phyloP scores from a whole-genome alignment of 2,113 vertebrate species.

The Rhabdomys dilectus region DNA sequence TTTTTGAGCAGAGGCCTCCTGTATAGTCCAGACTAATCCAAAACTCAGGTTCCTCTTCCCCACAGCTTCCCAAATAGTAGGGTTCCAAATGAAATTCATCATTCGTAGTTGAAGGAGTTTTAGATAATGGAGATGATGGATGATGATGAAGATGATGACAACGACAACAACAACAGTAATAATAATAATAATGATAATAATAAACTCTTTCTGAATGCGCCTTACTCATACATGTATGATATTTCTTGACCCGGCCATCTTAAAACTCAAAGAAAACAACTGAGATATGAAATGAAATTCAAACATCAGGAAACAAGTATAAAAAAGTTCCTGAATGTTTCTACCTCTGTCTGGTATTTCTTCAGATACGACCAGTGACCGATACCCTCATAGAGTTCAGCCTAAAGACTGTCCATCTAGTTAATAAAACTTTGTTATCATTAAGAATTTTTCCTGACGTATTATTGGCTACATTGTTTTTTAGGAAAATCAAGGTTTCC shows the following conservation, averaged over 20 bases:
- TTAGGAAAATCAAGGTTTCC: slow-evolving; percentile 7
- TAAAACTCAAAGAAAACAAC: background rate
- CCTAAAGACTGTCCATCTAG: background rate
- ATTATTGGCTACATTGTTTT: slow-evolving; percentile 1
- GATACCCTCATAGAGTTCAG: background rate
- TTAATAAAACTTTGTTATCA: background rate
- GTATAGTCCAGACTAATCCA: background rate
- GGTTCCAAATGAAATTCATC: too few relatives aligned
- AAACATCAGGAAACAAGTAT: background rate
- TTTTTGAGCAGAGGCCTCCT: background rate
- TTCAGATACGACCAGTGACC: background rate
- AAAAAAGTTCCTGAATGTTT: background rate
- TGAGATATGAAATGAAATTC: slow-evolving; percentile 19
- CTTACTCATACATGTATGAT: background rate
- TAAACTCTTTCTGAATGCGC: background rate
- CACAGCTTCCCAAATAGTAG: background rate
- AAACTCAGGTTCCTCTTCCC: background rate
- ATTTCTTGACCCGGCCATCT: background rate
- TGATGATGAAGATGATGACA: background rate
- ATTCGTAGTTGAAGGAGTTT: background rate
- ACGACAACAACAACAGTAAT: too few relatives aligned
- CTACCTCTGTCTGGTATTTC: background rate
- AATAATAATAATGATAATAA: background rate
- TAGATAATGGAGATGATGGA: background rate
- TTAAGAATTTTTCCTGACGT: background rate